These are phyloP conservation scores for Strix aluco DNA, from an alignment of 2,113 vertebrate genomes.

Conservation along the genomic window DNA sequence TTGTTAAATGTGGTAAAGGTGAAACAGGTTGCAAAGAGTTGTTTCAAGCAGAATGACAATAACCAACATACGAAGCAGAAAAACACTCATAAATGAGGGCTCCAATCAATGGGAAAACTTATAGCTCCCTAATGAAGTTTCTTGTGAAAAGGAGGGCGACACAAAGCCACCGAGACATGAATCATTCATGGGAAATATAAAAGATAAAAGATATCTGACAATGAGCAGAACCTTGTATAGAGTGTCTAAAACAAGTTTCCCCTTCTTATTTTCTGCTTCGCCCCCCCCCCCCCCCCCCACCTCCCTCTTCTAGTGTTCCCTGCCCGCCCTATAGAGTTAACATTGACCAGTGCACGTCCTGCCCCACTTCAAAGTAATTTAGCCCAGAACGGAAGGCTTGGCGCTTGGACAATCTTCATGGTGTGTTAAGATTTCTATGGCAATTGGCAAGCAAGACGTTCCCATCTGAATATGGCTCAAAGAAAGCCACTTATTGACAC, in stretches of 20 bases:
- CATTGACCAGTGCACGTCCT: slow-evolving; percentile 90
- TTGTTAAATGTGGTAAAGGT: slow-evolving; percentile 72
- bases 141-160: slow-evolving; percentile 83
- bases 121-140: slow-evolving; percentile 88
- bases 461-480: slow-evolving; percentile 87
- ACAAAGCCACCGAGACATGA: slow-evolving; percentile 89
- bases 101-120: slow-evolving; percentile 83
- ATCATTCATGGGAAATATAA: slow-evolving; percentile 97
- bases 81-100: slow-evolving; percentile 80
- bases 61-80: slow-evolving; percentile 76
- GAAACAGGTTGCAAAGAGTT: slow-evolving; percentile 76
- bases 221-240: slow-evolving; percentile 90
- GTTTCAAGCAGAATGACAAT: slow-evolving; percentile 76
- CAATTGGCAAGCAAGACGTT: slow-evolving; percentile 86
- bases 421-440: slow-evolving; percentile 95
- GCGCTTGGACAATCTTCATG: slow-evolving; percentile 91
- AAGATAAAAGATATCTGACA: slow-evolving; percentile 92
- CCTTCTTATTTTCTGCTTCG: slow-evolving; percentile 87
- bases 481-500: slow-evolving; percentile 88
- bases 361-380: slow-evolving; percentile 93
- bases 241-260: slow-evolving; percentile 89
- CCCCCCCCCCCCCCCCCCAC: slow-evolving; percentile 71
- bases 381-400: slow-evolving; percentile 87
- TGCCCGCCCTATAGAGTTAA: slow-evolving; percentile 88
- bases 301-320: slow-evolving; percentile 84